Conservation (phyloP, 2,113 vertebrate genomes). For the Thalassarche chlororhynchos region DNA sequence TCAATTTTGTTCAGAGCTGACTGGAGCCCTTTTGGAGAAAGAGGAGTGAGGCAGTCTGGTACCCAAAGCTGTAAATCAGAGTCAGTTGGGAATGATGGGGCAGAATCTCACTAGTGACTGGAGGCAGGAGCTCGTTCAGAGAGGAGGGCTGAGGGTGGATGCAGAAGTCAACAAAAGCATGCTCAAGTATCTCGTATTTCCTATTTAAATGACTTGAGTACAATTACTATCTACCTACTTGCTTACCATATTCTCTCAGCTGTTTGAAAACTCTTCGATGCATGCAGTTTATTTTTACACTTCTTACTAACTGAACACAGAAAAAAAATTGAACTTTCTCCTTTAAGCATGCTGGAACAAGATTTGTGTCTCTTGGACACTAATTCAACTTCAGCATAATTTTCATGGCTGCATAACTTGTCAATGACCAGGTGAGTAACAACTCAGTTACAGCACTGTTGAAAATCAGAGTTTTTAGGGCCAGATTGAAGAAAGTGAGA, state of each 20-base stretch:
- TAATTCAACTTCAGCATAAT: not conserved
- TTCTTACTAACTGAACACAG: not conserved
- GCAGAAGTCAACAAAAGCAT: not conserved
- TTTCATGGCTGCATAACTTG: not conserved
- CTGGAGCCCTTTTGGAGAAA: not conserved
- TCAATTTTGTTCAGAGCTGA: not conserved
- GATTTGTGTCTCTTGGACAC: not conserved
- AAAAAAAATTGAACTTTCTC: not conserved
- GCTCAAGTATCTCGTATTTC: not conserved
- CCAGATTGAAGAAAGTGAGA: not conserved
- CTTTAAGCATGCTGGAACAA: not conserved
- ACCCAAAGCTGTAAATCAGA: not conserved
- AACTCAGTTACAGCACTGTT: not conserved
- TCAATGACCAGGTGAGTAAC: not conserved
- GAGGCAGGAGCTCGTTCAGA: not conserved
- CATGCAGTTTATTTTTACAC: not conserved
- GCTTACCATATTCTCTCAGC: not conserved
- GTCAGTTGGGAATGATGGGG: not conserved
- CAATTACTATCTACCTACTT: not conserved
- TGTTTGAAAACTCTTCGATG: not conserved
- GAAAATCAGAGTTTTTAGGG: not conserved
- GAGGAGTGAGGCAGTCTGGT: not conserved
- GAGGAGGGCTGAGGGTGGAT: not conserved
- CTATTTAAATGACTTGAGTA: not conserved
- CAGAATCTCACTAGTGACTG: not conserved